Conservation (phyloP, 2,113 vertebrate genomes). For the Zosterops lateralis region DNA sequence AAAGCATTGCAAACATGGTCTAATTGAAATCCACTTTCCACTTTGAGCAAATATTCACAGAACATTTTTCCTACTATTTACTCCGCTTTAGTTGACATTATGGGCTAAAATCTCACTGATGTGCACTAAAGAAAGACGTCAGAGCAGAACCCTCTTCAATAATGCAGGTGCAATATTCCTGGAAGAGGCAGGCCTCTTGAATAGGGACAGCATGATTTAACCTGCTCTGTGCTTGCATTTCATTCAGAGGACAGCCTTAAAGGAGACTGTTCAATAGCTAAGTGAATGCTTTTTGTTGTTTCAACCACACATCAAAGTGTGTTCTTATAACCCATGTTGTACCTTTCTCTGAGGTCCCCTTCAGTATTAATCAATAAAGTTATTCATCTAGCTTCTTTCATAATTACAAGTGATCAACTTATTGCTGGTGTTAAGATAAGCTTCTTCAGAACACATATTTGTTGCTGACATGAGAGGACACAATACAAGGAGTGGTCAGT, state of each 20-base stretch:
- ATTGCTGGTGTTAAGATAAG: not conserved
- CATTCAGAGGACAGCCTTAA: not conserved
- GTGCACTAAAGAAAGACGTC: slow-evolving; percentile 46
- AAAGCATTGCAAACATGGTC: slow-evolving; percentile 60
- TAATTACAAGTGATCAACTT: not conserved
- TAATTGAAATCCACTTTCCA: slow-evolving; percentile 68
- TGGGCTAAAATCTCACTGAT: slow-evolving; percentile 54
- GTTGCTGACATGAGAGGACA: not conserved
- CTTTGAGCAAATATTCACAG: slow-evolving; percentile 19
- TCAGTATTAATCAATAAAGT: not conserved
- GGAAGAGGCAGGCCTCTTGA: not conserved
- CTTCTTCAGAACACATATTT: not conserved
- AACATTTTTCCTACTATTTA: slow-evolving; percentile 57
- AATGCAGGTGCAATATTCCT: slow-evolving; percentile 51
- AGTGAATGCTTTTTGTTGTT: not conserved
- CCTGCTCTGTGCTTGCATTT: not conserved
- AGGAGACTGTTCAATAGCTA: not conserved
- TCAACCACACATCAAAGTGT: not conserved
- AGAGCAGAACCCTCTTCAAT: slow-evolving; percentile 32
- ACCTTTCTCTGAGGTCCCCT: not conserved
- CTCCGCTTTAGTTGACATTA: slow-evolving; percentile 44
- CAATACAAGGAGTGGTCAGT: not conserved
- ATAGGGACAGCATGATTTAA: not conserved
- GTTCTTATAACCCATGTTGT: not conserved
- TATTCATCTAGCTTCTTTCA: not conserved